Conservation (phyloP, 2,113 vertebrate genomes). For the Xiphorhynchus elegans region DNA sequence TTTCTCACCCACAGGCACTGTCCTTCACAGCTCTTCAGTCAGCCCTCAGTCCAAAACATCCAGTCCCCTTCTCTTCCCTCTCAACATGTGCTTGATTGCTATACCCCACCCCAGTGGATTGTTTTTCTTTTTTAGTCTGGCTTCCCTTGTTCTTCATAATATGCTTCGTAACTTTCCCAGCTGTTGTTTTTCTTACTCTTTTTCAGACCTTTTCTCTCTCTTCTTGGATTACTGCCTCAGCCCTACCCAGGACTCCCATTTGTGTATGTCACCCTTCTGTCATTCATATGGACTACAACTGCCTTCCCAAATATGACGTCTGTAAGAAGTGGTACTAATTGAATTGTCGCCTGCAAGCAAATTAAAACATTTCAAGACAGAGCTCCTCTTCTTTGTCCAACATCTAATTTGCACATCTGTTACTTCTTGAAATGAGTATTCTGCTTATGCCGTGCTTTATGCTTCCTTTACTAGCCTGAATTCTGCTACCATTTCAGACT, state of each 20-base stretch:
- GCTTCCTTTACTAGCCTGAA: neutral
- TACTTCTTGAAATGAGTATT: neutral
- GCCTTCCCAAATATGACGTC: neutral
- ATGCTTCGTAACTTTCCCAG: neutral
- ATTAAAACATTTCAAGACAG: conserved; percentile 9
- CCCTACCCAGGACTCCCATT: neutral
- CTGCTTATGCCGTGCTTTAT: neutral
- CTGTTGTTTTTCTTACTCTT: conserved; percentile 11
- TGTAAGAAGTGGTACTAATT: neutral
- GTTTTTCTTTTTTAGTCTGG: neutral
- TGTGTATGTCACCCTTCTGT: conserved; percentile 5
- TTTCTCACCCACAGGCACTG: neutral
- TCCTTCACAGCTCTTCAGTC: neutral
- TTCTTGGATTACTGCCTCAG: neutral
- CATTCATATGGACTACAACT: neutral
- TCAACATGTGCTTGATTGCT: neutral
- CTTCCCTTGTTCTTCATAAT: neutral
- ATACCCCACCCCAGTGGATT: neutral
- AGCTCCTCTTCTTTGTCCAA: neutral
- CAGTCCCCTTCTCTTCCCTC: neutral
- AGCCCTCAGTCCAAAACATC: neutral
- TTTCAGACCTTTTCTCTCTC: neutral
- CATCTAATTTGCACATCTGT: conserved; percentile 12
- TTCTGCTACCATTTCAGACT: neutral
- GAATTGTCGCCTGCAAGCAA: neutral